Conservation (phyloP, 2,797 vertebrate genomes). For the Hemitrygon akajei region DNA sequence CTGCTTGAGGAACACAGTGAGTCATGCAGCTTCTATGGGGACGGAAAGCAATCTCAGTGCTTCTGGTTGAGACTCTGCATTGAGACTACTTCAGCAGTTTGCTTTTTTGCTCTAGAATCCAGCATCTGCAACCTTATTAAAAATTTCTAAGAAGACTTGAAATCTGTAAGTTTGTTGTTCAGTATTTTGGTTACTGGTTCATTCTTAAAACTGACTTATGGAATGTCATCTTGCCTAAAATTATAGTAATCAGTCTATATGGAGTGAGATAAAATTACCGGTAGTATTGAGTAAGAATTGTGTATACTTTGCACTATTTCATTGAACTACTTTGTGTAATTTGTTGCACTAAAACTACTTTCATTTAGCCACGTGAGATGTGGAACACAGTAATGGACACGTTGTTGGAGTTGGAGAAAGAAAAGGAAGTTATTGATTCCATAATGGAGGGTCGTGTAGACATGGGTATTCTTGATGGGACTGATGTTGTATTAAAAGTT, state of each 20-base stretch:
- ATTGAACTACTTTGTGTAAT: neutral
- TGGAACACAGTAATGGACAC: conserved; percentile 63
- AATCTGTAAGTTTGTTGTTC: too few species aligned
- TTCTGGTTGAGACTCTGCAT: too few species aligned
- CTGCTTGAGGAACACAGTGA: too few species aligned
- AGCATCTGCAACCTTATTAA: too few species aligned
- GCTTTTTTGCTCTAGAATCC: too few species aligned
- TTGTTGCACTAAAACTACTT: neutral
- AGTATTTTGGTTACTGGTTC: neutral
- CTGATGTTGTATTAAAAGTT: conserved; percentile 55
- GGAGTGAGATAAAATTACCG: neutral
- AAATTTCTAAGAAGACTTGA: too few species aligned
- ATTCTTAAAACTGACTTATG: too few species aligned
- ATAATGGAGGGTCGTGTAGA: conserved; percentile 57
- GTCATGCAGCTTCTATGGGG: too few species aligned
- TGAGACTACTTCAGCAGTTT: too few species aligned
- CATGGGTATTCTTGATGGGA: conserved; percentile 66
- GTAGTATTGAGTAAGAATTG: neutral
- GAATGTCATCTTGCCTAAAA: neutral
- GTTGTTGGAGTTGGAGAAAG: conserved; percentile 57
- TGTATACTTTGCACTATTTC: neutral
- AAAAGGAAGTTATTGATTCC: conserved; percentile 62
- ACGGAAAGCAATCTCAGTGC: too few species aligned
- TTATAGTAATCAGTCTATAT: neutral
- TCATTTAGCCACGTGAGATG: conserved; percentile 43